Conservation (phyloP, 92 coral and sea anemone species). For the Siderastrea siderea region DNA sequence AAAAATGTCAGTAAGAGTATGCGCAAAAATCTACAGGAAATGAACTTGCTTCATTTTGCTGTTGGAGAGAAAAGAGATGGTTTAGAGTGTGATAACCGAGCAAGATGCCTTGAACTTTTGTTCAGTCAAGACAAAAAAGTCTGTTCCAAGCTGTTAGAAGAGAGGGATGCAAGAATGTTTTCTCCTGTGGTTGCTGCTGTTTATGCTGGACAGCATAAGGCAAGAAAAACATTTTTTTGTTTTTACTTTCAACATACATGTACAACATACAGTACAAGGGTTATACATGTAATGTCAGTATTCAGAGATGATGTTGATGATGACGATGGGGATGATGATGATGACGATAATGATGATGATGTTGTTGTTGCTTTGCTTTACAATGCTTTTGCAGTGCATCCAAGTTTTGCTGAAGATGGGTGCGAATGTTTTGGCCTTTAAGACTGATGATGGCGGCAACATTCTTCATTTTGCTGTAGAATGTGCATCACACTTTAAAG, state of each 20-base stretch:
- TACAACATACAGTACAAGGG: too few relatives aligned
- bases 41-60: constrained; percentile 87
- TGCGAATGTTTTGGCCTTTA: constrained; percentile 63
- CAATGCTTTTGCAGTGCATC: constrained; percentile 72
- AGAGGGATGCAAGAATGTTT: constrained; percentile 64
- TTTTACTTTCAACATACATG: neutral
- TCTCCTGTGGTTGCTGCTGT: constrained; percentile 91
- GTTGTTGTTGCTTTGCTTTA: neutral
- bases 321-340: neutral
- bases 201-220: constrained; percentile 90
- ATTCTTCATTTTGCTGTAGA: constrained; percentile 92
- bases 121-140: constrained; percentile 72
- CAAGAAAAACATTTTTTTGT: neutral
- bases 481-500: constrained; percentile 73
- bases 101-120: constrained; percentile 76
- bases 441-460: constrained; percentile 81
- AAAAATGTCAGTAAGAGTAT: constrained; percentile 56
- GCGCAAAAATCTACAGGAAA: constrained; percentile 32
- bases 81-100: constrained; percentile 58
- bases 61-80: constrained; percentile 73
- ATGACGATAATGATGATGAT: neutral
- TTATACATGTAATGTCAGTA: neutral
- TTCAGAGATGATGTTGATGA: neutral
- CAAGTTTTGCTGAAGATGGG: constrained; percentile 77
- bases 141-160: constrained; percentile 62